Conservation (phyloP, 2,888 invertebrate genomes). For the Drosophila formosana region DNA sequence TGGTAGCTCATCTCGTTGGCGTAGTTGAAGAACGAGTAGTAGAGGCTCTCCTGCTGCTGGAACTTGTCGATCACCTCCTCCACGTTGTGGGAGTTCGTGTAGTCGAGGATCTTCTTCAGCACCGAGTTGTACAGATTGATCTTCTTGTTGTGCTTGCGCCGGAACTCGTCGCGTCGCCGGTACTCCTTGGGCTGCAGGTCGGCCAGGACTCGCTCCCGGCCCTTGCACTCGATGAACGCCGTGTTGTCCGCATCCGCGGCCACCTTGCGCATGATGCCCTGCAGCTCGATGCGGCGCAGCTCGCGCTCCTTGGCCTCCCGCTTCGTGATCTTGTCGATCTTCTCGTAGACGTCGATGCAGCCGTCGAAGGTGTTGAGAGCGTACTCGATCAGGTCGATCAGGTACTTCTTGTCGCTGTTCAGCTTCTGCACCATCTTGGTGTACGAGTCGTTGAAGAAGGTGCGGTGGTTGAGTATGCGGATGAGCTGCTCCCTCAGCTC, state of each 20-base stretch:
- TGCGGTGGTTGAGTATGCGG: constrained; percentile 79
- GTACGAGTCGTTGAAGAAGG: constrained; percentile 82
- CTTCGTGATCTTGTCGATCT: constrained; percentile 78
- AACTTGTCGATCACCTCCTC: constrained; percentile 82
- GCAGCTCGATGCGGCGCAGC: constrained; percentile 81
- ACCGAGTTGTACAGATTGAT: constrained; percentile 82
- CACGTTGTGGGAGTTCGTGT: constrained; percentile 76
- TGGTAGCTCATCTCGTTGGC: constrained; percentile 84
- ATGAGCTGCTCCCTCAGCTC: constrained; percentile 78
- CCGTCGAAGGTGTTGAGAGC: constrained; percentile 83
- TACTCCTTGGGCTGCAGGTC: constrained; percentile 83
- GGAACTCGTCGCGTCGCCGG: constrained; percentile 80
- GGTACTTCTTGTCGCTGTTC: constrained; percentile 83
- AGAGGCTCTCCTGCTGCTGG: constrained; percentile 83
- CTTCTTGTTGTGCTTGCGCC: constrained; percentile 76
- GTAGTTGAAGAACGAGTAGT: constrained; percentile 84
- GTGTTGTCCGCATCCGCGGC: constrained; percentile 80
- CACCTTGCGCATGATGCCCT: constrained; percentile 80
- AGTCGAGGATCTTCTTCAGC: constrained; percentile 80
- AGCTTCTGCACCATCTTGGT: constrained; percentile 82
- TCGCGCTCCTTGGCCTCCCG: constrained; percentile 79
- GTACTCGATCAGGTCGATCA: constrained; percentile 83
- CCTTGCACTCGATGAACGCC: constrained; percentile 81
- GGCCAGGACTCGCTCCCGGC: constrained; percentile 68
- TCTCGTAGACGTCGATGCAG: constrained; percentile 82